Conservation (phyloP, 2,888 invertebrate species). For the Melanotus villosus region DNA sequence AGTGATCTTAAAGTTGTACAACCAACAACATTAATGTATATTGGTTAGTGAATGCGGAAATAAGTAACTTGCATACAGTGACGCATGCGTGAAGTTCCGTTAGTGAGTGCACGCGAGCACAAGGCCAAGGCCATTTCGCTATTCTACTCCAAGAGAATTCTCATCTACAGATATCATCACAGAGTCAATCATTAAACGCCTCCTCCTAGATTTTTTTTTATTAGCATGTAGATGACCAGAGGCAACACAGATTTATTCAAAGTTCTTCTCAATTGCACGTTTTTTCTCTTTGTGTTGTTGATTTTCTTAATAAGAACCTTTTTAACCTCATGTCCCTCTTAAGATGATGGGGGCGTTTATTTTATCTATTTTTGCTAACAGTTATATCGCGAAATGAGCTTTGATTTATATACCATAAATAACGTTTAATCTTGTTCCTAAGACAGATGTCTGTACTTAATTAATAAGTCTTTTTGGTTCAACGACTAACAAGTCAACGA, state of each 20-base stretch:
- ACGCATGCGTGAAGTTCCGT: conserved; percentile 48
- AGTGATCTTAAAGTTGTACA: conserved; percentile 16
- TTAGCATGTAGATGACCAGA: neutral
- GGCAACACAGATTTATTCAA: neutral
- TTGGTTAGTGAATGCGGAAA: conserved; percentile 50
- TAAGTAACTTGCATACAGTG: conserved; percentile 19
- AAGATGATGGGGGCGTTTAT: neutral
- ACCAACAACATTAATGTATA: neutral
- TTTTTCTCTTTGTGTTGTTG: too few relatives aligned
- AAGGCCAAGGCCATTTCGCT: conserved; percentile 53
- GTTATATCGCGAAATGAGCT: conserved; percentile 15
- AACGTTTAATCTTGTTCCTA: conserved; percentile 20
- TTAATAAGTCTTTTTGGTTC: conserved; percentile 10
- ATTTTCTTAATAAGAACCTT: neutral
- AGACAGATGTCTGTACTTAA: conserved; percentile 20
- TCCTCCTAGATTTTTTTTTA: neutral
- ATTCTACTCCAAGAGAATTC: conserved; percentile 15
- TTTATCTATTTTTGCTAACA: conserved; percentile 11
- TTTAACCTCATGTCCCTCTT: neutral
- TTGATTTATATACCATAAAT: conserved; percentile 22
- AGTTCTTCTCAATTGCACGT: too few relatives aligned
- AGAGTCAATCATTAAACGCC: neutral
- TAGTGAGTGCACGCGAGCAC: conserved; percentile 51
- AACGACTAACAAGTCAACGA: conserved; percentile 15
- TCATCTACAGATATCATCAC: conserved; percentile 7